These are phyloP conservation scores for Melitaea athalia DNA, from an alignment of 2,888 invertebrate species.

Conservation along the genomic window DNA sequence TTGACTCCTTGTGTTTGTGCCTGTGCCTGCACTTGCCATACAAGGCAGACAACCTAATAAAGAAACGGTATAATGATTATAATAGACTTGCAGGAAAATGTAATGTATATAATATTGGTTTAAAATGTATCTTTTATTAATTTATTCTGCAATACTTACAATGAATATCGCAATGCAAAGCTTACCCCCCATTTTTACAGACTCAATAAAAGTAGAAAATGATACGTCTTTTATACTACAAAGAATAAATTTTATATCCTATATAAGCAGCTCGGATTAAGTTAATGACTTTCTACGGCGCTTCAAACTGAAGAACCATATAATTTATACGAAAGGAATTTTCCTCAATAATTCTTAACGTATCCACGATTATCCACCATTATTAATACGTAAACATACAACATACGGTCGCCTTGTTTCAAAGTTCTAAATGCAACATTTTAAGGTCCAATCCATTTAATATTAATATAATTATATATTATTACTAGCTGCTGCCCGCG, in stretches of 20 bases:
- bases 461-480: no score
- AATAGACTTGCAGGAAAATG: background rate
- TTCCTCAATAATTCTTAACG: slow-evolving; percentile 15
- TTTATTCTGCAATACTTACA: slow-evolving; percentile 48
- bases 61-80: slow-evolving; percentile 1
- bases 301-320: slow-evolving; percentile 20
- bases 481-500: no score
- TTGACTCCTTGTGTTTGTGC: slow-evolving; percentile 49
- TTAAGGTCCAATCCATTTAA: no score
- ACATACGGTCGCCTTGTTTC: background rate
- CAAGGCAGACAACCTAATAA: slow-evolving; percentile 43
- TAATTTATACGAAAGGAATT: slow-evolving; percentile 15
- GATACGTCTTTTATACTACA: slow-evolving; percentile 38
- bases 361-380: no score
- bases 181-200: slow-evolving; percentile 48
- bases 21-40: slow-evolving; percentile 50
- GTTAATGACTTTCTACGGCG: slow-evolving; percentile 11
- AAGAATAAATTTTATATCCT: slow-evolving; percentile 39
- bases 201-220: slow-evolving; percentile 34
- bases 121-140: background rate
- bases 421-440: background rate
- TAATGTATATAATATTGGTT: background rate
- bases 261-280: slow-evolving; percentile 38
- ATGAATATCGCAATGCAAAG: slow-evolving; percentile 45
- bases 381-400: background rate